Evolutionary conservation across 2,113 vertebrate genomes (phyloP).

Genomic region (Cavia porcellus): DNA sequence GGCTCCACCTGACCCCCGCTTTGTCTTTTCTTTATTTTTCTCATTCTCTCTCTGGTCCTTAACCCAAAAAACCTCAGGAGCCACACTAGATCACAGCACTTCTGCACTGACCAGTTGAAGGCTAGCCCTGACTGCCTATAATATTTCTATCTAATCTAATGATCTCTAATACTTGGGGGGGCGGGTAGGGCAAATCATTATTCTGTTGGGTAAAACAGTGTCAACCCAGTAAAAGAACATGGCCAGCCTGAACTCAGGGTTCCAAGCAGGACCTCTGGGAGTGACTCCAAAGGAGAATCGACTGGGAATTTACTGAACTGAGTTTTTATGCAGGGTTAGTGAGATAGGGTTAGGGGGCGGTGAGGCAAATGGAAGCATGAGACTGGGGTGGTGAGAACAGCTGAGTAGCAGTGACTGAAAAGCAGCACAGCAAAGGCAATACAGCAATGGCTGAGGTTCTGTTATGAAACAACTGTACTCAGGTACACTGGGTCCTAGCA

Average conservation of each 20-base stretch:
- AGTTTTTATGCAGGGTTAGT: not conserved
- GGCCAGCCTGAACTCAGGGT: not conserved
- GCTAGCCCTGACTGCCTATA: too few relatives aligned
- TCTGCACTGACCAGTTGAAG: too few relatives aligned
- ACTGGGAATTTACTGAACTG: too few relatives aligned
- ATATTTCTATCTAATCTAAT: too few relatives aligned
- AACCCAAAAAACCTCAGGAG: too few relatives aligned
- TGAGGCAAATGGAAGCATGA: not conserved
- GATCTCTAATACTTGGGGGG: not conserved
- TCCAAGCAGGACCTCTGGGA: not conserved
- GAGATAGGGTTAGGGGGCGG: not conserved
- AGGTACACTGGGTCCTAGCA: not conserved
- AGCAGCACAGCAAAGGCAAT: not conserved
- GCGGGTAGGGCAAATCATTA: not conserved
- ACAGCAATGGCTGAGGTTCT: not conserved
- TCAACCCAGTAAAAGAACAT: not conserved
- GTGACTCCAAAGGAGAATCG: not conserved
- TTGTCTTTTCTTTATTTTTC: too few relatives aligned
- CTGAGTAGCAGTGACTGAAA: not conserved
- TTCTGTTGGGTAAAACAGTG: not conserved
- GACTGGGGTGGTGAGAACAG: not conserved
- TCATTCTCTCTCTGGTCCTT: too few relatives aligned
- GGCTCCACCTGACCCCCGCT: too few relatives aligned
- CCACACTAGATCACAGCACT: too few relatives aligned
- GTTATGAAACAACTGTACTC: not conserved